Conservation (phyloP, 2,888 invertebrate genomes). For the Steinernema carpocapsae region DNA sequence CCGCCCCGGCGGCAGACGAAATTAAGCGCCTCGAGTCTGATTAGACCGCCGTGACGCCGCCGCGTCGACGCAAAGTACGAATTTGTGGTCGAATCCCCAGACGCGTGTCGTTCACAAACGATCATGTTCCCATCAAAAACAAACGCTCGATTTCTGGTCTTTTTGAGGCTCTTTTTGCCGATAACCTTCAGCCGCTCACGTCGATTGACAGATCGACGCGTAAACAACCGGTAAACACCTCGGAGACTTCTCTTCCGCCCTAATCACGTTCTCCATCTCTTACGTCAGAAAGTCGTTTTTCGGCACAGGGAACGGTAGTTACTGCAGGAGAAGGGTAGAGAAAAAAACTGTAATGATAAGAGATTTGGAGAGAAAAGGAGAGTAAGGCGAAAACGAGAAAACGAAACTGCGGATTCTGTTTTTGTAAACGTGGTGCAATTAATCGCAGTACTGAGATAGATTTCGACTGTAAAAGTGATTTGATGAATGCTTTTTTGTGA, state of each 20-base stretch:
- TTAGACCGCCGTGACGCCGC: neutral
- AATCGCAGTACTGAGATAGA: no score
- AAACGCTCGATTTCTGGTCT: slow-evolving; percentile 1
- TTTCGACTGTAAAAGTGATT: no score
- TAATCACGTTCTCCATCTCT: neutral
- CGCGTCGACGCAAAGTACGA: neutral
- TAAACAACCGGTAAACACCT: slow-evolving; percentile 16
- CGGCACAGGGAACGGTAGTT: neutral
- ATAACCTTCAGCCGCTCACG: no score
- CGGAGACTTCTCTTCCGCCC: neutral
- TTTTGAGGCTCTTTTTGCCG: neutral
- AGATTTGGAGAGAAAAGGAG: no score
- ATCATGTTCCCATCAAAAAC: neutral
- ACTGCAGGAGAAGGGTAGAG: neutral
- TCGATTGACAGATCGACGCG: neutral
- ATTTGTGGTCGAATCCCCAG: neutral
- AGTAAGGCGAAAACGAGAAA: neutral
- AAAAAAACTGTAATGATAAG: no score
- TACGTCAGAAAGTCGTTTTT: slow-evolving; percentile 8
- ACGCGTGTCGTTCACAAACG: neutral
- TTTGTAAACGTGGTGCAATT: neutral
- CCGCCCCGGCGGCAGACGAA: no score
- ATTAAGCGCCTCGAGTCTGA: neutral
- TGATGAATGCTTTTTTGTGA: no score
- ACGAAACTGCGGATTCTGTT: neutral